A percentile compares a stretch with the other conserved stretches of the same genome.
phyloP scores from a whole-genome alignment of 2,888 invertebrate species.

The Rotaria macrura region DNA sequence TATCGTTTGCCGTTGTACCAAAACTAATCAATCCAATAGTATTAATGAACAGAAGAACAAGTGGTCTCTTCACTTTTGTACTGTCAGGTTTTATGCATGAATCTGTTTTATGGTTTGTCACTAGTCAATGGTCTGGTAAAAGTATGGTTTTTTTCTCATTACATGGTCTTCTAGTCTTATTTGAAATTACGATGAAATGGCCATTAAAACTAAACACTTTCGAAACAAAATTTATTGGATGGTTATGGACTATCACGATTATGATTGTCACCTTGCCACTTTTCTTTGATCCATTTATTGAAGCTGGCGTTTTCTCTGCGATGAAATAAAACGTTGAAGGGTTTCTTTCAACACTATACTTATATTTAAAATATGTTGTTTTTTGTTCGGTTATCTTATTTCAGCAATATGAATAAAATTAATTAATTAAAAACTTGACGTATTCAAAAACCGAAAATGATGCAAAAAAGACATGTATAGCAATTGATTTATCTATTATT shows the following conservation, averaged over 20 bases:
- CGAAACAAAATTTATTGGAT: neutral
- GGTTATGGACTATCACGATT: neutral
- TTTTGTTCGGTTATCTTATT: too few relatives aligned
- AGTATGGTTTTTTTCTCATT: neutral
- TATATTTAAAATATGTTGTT: too few relatives aligned
- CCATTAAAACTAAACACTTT: neutral
- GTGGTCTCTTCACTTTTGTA: neutral
- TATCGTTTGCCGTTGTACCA: neutral
- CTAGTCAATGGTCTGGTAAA: neutral
- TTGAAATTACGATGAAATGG: neutral
- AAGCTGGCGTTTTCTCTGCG: neutral
- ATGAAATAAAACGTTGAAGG: neutral
- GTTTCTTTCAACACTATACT: too few relatives aligned
- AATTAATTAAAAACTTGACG: too few relatives aligned
- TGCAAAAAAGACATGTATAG: too few relatives aligned
- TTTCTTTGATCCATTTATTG: neutral
- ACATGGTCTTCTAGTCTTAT: neutral
- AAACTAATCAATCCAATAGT: neutral
- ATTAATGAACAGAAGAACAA: neutral
- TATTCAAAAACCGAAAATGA: too few relatives aligned
- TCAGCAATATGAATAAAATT: too few relatives aligned
- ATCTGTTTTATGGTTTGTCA: neutral
- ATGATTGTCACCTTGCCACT: neutral
- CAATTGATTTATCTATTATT: too few relatives aligned
- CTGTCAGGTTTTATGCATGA: neutral